These are phyloP conservation scores for Rhizoglyphus robini DNA, from an alignment of 1,140 invertebrate species.

Conservation along the genomic window DNA sequence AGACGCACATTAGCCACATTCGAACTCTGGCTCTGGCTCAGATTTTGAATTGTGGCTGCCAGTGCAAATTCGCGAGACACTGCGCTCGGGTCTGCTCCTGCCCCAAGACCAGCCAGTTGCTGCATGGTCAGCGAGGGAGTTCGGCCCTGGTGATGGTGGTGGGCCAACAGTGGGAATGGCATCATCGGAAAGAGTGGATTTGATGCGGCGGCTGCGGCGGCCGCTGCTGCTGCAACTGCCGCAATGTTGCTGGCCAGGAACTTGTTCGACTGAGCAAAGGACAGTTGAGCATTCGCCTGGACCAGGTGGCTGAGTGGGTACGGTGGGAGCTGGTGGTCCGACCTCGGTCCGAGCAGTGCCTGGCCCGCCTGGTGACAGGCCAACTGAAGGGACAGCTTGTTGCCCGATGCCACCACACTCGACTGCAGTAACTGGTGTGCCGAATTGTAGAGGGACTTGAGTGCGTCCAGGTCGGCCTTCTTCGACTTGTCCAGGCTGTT, in stretches of 20 bases:
- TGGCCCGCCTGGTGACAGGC: background rate
- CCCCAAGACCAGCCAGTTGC: too few relatives aligned
- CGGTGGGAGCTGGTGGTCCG: background rate
- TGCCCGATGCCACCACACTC: background rate
- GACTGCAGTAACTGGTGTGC: background rate
- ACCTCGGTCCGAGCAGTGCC: background rate
- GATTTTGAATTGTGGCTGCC: too few relatives aligned
- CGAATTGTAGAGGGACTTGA: background rate
- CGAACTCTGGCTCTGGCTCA: too few relatives aligned
- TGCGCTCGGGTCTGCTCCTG: too few relatives aligned
- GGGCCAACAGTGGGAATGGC: background rate
- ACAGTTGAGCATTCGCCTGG: background rate
- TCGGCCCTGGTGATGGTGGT: background rate
- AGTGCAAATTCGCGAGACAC: too few relatives aligned
- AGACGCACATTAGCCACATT: too few relatives aligned
- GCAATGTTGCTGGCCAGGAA: conserved; percentile 4
- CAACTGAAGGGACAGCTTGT: background rate
- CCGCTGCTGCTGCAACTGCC: conserved; percentile 4
- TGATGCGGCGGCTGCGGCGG: background rate
- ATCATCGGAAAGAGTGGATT: conserved; percentile 9
- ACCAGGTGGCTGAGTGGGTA: background rate
- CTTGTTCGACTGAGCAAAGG: background rate
- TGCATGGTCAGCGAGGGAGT: background rate
- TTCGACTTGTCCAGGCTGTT: too few relatives aligned
- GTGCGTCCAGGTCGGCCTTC: background rate